Evolutionary conservation across 2,113 vertebrate species (phyloP).

Genomic region (Cathartes aura): DNA sequence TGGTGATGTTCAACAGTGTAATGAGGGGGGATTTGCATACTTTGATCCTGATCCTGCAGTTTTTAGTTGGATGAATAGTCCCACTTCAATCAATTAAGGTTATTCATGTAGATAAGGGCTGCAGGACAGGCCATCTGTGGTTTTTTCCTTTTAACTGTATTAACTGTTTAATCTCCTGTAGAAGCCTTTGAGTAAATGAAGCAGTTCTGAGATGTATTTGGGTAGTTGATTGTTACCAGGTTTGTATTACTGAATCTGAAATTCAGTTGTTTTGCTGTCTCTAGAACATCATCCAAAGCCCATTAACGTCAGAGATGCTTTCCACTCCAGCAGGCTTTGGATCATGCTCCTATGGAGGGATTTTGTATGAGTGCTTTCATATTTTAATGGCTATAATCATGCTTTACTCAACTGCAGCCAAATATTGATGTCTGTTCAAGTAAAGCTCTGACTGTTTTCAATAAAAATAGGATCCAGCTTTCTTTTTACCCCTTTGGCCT

Average conservation of each 20-base stretch:
- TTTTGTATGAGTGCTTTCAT: slow-evolving; percentile 34
- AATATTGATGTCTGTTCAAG: slow-evolving; percentile 19
- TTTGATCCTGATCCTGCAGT: neutral
- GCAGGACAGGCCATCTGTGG: neutral
- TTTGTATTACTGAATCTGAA: slow-evolving; percentile 5
- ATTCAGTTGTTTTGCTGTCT: slow-evolving; percentile 5
- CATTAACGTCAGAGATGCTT: slow-evolving; percentile 35
- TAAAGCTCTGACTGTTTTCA: neutral
- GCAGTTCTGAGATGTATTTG: neutral
- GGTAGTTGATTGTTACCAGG: neutral
- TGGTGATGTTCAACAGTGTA: neutral
- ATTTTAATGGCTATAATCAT: slow-evolving; percentile 45
- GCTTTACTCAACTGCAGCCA: neutral
- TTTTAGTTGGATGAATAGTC: neutral
- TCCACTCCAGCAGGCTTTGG: slow-evolving; percentile 33
- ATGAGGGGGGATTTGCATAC: neutral
- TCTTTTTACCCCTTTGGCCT: neutral
- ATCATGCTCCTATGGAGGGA: neutral
- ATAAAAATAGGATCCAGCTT: neutral
- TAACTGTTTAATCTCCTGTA: slow-evolving; percentile 9
- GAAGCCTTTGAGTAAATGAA: neutral
- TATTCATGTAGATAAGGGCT: neutral
- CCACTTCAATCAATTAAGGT: slow-evolving; percentile 9
- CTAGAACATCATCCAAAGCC: slow-evolving; percentile 27
- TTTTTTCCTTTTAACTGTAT: slow-evolving; percentile 1